These are phyloP conservation scores for Pteropus alecto DNA, from an alignment of 2,113 vertebrate genomes.

Conservation along the genomic window DNA sequence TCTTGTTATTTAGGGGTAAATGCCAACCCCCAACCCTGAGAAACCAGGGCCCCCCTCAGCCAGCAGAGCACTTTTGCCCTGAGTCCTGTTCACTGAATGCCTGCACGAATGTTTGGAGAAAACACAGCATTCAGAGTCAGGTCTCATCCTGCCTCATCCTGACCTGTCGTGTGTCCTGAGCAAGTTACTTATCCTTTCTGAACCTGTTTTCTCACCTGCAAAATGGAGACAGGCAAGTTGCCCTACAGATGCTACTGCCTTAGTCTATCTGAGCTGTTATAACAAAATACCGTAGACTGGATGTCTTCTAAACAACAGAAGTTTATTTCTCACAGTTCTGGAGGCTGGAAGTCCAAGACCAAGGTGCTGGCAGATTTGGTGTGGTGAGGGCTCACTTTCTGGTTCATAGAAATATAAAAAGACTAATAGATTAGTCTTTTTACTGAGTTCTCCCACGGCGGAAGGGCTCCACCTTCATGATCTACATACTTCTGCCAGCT, in stretches of 20 bases:
- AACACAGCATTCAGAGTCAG: neutral
- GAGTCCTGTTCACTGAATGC: neutral
- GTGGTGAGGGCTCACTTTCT: neutral
- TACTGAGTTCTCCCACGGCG: neutral
- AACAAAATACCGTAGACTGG: neutral
- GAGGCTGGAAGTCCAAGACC: neutral
- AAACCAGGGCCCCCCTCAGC: neutral
- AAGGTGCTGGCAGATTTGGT: neutral
- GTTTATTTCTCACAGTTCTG: neutral
- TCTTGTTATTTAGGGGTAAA: no score
- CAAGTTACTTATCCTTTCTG: neutral
- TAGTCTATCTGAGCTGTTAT: fast-evolving
- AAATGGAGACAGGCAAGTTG: neutral
- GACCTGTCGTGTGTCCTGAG: neutral
- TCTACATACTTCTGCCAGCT: neutral
- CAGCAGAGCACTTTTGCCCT: neutral
- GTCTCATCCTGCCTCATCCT: neutral
- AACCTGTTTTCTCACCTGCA: neutral
- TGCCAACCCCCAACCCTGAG: fast-evolving
- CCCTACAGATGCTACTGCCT: neutral
- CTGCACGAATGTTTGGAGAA: fast-evolving
- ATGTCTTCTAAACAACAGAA: neutral
- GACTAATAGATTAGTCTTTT: neutral
- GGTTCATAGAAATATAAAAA: neutral
- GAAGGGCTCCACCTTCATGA: neutral